Conservation (phyloP, 2,888 invertebrate genomes). For the Pherbina coryleti region DNA sequence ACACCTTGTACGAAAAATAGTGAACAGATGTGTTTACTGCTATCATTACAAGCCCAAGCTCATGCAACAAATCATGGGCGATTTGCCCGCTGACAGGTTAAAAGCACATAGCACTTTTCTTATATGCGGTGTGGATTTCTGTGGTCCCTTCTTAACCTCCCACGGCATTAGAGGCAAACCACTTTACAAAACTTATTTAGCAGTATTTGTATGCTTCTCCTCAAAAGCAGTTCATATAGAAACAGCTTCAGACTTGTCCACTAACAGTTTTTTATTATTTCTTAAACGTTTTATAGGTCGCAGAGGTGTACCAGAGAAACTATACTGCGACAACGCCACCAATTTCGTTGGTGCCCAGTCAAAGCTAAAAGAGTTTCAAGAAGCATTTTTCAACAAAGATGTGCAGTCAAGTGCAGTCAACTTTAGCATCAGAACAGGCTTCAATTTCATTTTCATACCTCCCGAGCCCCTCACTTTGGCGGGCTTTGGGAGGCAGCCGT, state of each 20-base stretch:
- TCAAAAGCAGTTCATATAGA: neutral
- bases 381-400: neutral
- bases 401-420: neutral
- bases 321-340: too few relatives aligned
- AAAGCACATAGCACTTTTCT: too few relatives aligned
- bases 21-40: too few relatives aligned
- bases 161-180: too few relatives aligned
- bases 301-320: too few relatives aligned
- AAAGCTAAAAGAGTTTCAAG: too few relatives aligned
- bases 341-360: neutral
- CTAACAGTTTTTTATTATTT: neutral
- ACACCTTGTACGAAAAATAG: too few relatives aligned
- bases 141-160: too few relatives aligned
- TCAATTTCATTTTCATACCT: constrained; percentile 43
- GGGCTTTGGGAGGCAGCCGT: constrained; percentile 48
- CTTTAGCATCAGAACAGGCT: neutral
- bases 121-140: too few relatives aligned
- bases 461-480: constrained; percentile 44
- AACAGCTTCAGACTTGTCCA: neutral
- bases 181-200: neutral
- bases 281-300: neutral
- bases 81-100: too few relatives aligned
- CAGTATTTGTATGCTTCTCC: neutral
- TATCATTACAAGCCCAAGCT: too few relatives aligned
- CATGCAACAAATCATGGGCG: too few relatives aligned